These are phyloP conservation scores for Aspidiotus destructor DNA, from an alignment of 2,888 invertebrate genomes.

Conservation along the genomic window DNA sequence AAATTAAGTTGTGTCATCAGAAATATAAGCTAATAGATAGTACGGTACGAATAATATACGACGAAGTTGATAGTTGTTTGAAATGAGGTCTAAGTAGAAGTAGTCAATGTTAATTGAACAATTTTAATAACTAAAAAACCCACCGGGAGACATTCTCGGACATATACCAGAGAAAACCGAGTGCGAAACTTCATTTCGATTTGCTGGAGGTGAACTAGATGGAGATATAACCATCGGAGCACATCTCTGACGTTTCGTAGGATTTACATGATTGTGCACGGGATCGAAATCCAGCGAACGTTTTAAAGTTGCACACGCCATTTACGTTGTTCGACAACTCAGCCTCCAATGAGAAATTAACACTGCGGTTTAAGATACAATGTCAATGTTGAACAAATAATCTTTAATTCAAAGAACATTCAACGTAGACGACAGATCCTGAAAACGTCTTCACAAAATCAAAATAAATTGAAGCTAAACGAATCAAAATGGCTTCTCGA, in stretches of 20 bases:
- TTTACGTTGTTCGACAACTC: slow-evolving; percentile 42
- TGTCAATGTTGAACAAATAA: background rate
- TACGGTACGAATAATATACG: too few species aligned
- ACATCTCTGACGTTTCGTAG: slow-evolving; percentile 83
- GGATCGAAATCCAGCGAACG: slow-evolving; percentile 92
- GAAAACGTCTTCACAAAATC: background rate
- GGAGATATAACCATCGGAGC: slow-evolving; percentile 70
- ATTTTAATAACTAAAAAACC: slow-evolving; percentile 40
- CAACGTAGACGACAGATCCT: background rate
- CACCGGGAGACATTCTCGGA: slow-evolving; percentile 83
- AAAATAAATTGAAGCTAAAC: slow-evolving; percentile 14
- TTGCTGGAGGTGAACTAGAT: slow-evolving; percentile 40
- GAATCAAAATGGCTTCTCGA: slow-evolving; percentile 31
- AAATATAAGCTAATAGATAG: too few species aligned
- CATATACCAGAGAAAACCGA: slow-evolving; percentile 76
- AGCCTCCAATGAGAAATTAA: slow-evolving; percentile 1
- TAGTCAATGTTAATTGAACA: background rate
- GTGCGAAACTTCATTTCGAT: slow-evolving; percentile 47
- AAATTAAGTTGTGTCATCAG: background rate
- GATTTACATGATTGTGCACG: slow-evolving; percentile 66
- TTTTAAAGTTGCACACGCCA: slow-evolving; percentile 98
- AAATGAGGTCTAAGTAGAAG: background rate
- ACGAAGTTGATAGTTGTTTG: too few species aligned
- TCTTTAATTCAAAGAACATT: background rate
- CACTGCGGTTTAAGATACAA: background rate